These are phyloP conservation scores for Nasonia vitripennis DNA, from an alignment of 1,140 invertebrate species.

Conservation along the genomic window DNA sequence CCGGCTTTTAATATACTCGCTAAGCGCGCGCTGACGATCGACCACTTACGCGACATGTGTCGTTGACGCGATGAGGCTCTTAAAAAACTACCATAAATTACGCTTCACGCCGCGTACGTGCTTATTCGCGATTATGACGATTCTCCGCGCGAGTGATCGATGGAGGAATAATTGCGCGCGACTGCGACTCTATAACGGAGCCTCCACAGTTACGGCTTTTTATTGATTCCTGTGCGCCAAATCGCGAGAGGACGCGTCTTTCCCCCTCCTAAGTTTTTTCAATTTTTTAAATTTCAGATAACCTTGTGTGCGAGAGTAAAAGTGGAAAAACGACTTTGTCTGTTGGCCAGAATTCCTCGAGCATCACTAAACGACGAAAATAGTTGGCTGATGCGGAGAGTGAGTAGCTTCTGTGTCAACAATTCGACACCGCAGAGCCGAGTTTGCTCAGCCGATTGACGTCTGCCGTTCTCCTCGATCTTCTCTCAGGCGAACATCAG, in stretches of 20 bases:
- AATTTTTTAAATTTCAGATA: no score
- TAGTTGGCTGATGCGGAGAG: background rate
- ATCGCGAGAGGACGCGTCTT: no score
- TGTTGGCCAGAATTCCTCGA: background rate
- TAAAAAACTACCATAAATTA: background rate
- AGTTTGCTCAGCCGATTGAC: background rate
- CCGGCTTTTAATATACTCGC: conserved; percentile 21
- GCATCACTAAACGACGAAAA: background rate
- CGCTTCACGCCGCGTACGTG: no score
- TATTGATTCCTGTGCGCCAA: no score
- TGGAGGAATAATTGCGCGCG: no score
- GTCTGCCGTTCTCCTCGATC: background rate
- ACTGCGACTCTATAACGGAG: background rate
- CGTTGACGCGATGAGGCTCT: background rate
- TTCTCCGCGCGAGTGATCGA: no score
- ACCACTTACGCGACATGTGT: background rate
- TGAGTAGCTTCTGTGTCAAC: background rate
- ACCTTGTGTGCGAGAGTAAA: background rate
- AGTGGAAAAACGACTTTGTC: background rate
- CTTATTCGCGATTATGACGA: background rate
- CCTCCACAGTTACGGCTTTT: no score
- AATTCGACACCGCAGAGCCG: background rate
- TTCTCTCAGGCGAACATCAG: no score
- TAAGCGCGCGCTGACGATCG: background rate
- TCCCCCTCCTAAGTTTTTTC: no score